Percentiles rank a stretch among this genome's conserved stretches.
Conservation (phyloP, 2,113 vertebrate genomes). For the Rhombomys opimus region DNA sequence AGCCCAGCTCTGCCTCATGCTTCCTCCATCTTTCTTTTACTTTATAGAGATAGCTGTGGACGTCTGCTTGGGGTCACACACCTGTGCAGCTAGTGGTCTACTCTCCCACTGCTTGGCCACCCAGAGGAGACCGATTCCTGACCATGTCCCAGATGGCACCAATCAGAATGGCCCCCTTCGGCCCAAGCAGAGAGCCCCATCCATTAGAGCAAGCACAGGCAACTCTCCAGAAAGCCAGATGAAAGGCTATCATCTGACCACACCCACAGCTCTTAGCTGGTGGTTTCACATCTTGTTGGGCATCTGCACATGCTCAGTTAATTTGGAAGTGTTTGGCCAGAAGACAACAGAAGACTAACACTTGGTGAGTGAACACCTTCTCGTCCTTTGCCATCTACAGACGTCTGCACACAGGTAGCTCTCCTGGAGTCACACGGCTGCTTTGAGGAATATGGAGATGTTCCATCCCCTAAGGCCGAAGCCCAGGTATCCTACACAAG, state of each 20-base stretch:
- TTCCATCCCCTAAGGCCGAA: background rate
- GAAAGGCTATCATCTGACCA: accelerated
- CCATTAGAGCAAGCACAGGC: accelerated
- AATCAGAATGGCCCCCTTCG: background rate
- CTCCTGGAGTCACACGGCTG: background rate
- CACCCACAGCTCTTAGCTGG: background rate
- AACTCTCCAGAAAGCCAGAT: background rate
- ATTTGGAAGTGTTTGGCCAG: background rate
- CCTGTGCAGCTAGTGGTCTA: background rate
- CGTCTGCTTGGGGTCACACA: background rate
- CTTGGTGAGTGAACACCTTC: background rate
- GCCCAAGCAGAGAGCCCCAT: background rate
- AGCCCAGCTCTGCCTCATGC: background rate
- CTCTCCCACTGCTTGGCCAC: background rate
- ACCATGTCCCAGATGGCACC: background rate
- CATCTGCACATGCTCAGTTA: accelerated
- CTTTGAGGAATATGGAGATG: background rate
- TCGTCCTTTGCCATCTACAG: background rate
- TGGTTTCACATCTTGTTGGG: background rate
- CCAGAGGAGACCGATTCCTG: background rate
- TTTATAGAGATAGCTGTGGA: background rate
- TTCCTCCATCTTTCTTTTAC: background rate
- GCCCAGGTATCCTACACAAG: background rate
- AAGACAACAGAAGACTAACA: too few relatives aligned
- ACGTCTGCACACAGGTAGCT: background rate